Evolutionary conservation across 2,113 vertebrate genomes (phyloP), one percentile per base, ranked within the genome.

Genomic region (Erythrolamprus reginae): DNA sequence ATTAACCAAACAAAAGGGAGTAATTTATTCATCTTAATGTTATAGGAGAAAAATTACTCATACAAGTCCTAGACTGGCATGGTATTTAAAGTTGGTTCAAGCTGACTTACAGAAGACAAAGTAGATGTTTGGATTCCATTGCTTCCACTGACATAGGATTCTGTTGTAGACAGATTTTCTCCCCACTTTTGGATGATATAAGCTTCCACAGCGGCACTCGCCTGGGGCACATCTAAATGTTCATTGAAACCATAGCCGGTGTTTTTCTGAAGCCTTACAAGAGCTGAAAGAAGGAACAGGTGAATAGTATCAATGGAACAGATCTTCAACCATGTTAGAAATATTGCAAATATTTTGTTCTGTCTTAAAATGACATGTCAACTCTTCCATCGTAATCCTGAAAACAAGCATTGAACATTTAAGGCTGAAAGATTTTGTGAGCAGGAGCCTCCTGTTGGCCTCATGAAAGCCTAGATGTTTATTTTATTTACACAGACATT

Each of bases 171-270:
- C 0, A 28, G 61, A 9, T 13, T 10, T 5, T 77, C 61, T 33
- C 89, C 89, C 90, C 85, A 87, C 42, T 90, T 90, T 42, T 90
- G 77, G 51, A 21, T 15, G 50, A 90, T 3, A 15, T 53, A 90
- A 45, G 85, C 13, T n/a, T 51, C 19, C 51, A 70, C 19, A 5
- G n/a, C 51, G 2, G 51, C 51, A 48, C 61, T 65, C 23, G 12
- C 85, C 84, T 82, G 50, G 42, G 55, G 85, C 45, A 90, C 24
- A 6, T 24, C 19, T 2, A 77, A 77, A 77, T 77, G 70, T 77
- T 77, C 33, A 38, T 77, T 77, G 33, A 77, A 77, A 77, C 70
- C 7, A 42, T 12, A 21, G 51, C 28, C 56, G 3, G 42, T 1
- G 1, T 28, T 51, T 28, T 82, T 56, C 65, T 33, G 84, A 48